Evolutionary conservation across 2,797 vertebrate genomes (phyloP).

Genomic region (Oceanodroma leucorhoa): DNA sequence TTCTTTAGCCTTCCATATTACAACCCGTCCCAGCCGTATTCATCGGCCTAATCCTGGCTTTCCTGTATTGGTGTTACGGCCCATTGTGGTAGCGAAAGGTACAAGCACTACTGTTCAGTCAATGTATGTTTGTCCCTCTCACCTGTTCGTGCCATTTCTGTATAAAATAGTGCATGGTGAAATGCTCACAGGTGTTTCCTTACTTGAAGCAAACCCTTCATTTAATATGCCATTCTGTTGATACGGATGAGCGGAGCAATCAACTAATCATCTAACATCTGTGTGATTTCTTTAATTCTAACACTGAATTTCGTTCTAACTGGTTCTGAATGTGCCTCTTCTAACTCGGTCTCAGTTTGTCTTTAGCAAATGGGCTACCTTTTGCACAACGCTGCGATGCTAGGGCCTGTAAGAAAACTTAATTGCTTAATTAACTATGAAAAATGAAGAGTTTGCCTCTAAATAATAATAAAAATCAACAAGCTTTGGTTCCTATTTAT

Average conservation of each 20-base stretch:
- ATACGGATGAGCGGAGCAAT: conserved; percentile 53
- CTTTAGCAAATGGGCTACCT: conserved; percentile 68
- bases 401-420: conserved; percentile 51
- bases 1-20: conserved; percentile 98
- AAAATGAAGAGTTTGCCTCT: conserved; percentile 81
- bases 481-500: conserved; percentile 33
- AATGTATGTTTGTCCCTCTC: conserved; percentile 85
- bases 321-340: conserved; percentile 59
- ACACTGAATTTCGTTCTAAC: conserved; percentile 61
- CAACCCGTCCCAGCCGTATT: conserved; percentile 99
- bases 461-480: conserved; percentile 44
- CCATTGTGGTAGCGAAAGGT: conserved; percentile 99
- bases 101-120: conserved; percentile 90
- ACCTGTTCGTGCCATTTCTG: conserved; percentile 83
- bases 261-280: conserved; percentile 79
- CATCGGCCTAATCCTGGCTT: conserved; percentile 99
- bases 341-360: conserved; percentile 68
- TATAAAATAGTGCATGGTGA: conserved; percentile 83
- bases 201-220: conserved; percentile 80
- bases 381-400: conserved; percentile 58
- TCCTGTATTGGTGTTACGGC: conserved; percentile 99
- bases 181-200: conserved; percentile 69
- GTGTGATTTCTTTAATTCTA: conserved; percentile 76
- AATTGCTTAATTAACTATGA: conserved; percentile 62
- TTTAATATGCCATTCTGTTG: conserved; percentile 72